Base-by-base conservation (phyloP, 2,888 invertebrate species). In the Aleiodes testaceus region DNA sequence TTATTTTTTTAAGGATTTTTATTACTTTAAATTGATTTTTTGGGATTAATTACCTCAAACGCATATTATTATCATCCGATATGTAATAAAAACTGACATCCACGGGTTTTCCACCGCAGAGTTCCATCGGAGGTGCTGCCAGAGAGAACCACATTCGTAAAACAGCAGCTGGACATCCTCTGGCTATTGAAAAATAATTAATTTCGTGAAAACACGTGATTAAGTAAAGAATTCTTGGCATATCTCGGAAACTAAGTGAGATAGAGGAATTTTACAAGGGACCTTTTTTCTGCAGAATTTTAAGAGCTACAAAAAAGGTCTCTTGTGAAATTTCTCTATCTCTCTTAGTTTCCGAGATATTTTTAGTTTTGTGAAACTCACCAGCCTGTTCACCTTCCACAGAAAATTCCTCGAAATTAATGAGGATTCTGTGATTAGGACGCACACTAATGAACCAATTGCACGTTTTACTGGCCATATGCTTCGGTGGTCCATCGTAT, bases 381-480 rank as follows among this genome's bases (percentile, higher is more conserved):
- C 96, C 92, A 78, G 92, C 90, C 76, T 95, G 95, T 86, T 96
- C 95, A 77, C 99, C 99, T 88, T 99, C 99, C 71, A 99, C 94
- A 69, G 95, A 94, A 85, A 99, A 97, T 77, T 92, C 91, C 85
- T 96, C 94, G 87, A 99, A 96, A 88, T 96, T 94, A 84, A 99
- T 92, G 85, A 98, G 92, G 82, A 99, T 93, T 85, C 94, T 93
- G 87, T 96, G 95, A 80, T 93, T 93, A 42, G 94, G 93, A 79
- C 94, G 91, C 73, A 96, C 97, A 75, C 92, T 93, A 85, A 99
- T 95, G 87, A 94, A 95, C 99, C 99, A 99, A 89, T 98, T 97
- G 89, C 99, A 99, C 75, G 95, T 95, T 87, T 94, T 93, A 78
- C 95, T 95, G 64, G 96, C 94, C 78, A 93, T 90, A 68, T 93